Evolutionary conservation across 2,888 invertebrate species (phyloP).

Genomic region (Rhyacophila evoluta): DNA sequence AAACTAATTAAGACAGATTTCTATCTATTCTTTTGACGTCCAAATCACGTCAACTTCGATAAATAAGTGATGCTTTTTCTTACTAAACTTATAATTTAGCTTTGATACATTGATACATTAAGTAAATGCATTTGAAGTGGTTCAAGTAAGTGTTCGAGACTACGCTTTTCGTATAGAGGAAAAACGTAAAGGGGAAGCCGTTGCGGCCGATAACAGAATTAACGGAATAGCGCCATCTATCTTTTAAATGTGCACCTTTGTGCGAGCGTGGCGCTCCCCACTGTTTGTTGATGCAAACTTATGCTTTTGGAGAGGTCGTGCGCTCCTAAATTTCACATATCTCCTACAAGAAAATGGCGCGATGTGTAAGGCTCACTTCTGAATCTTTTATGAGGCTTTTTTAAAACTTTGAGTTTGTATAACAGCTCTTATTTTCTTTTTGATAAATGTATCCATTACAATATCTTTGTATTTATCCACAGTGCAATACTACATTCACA

Average conservation of each 20-base stretch:
- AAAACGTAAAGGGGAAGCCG: background rate
- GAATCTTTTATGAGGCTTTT: background rate
- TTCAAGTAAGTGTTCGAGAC: background rate
- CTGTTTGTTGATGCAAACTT: slow-evolving; percentile 52
- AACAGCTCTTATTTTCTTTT: background rate
- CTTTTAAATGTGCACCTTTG: slow-evolving; percentile 74
- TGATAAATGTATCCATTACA: background rate
- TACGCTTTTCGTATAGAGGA: background rate
- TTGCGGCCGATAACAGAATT: slow-evolving; percentile 74
- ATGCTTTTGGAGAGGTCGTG: slow-evolving; percentile 40
- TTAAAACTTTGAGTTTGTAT: background rate
- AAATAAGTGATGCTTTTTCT: too few species aligned
- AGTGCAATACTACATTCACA: too few species aligned
- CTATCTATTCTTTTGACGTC: too few species aligned
- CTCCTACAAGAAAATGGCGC: slow-evolving; percentile 32
- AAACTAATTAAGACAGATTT: too few species aligned
- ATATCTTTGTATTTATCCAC: background rate
- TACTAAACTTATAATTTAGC: too few species aligned
- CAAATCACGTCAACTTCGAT: too few species aligned
- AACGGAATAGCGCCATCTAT: slow-evolving; percentile 75
- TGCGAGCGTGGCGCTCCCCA: slow-evolving; percentile 58
- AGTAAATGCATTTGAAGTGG: background rate
- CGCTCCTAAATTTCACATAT: slow-evolving; percentile 51
- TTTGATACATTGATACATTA: too few species aligned
- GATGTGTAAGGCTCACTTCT: background rate